These are phyloP conservation scores for Ramphastos sulfuratus DNA, from an alignment of 2,113 vertebrate species.

Conservation along the genomic window DNA sequence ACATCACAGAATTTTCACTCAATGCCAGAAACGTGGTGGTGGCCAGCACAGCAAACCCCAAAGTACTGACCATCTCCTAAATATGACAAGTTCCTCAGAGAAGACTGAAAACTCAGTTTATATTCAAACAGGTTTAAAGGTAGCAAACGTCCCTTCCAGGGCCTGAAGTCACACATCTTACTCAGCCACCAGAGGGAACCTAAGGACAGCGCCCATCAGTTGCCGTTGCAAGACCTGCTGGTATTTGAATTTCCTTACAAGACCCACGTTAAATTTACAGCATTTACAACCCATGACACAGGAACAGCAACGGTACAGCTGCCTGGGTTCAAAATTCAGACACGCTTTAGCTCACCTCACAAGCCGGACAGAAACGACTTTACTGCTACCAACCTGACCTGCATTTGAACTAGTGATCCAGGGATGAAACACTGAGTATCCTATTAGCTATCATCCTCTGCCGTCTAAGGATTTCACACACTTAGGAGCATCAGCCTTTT, in stretches of 20 bases:
- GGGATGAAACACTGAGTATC: background rate
- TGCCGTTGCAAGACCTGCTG: rapidly evolving
- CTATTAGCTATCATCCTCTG: slow-evolving; percentile 9
- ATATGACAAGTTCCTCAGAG: background rate
- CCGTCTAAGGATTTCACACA: background rate
- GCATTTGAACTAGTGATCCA: background rate
- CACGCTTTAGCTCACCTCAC: background rate
- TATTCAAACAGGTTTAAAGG: background rate
- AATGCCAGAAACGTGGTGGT: background rate
- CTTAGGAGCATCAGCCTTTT: background rate
- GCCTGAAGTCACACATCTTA: background rate
- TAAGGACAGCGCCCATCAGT: background rate
- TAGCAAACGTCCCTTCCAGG: rapidly evolving
- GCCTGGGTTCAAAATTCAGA: background rate
- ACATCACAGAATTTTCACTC: background rate
- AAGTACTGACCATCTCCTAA: background rate
- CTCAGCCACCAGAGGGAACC: slow-evolving; percentile 57
- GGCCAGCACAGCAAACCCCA: background rate
- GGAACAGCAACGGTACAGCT: rapidly evolving
- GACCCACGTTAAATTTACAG: rapidly evolving
- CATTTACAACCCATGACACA: background rate
- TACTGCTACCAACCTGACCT: background rate
- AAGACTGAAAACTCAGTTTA: background rate
- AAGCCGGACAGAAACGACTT: background rate
- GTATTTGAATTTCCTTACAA: background rate